These are phyloP conservation scores for Drosophila neotestacea DNA, from an alignment of 2,888 invertebrate species.

Conservation along the genomic window DNA sequence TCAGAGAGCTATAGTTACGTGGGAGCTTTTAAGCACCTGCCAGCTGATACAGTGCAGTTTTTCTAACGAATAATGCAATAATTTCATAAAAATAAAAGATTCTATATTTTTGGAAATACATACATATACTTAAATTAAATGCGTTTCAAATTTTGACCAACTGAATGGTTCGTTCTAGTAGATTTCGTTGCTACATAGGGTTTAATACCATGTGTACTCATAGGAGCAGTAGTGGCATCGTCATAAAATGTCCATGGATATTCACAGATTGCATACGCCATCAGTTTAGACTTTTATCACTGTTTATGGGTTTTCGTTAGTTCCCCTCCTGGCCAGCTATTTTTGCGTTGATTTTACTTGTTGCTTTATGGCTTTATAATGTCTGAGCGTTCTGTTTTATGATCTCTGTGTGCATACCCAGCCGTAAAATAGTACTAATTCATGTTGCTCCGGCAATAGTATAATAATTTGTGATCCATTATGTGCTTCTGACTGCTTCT, in stretches of 20 bases:
- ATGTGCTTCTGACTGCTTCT: constrained; percentile 1
- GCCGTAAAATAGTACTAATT: constrained; percentile 64
- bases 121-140: neutral
- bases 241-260: constrained; percentile 55
- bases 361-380: constrained; percentile 80
- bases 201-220: constrained; percentile 3
- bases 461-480: constrained; percentile 39
- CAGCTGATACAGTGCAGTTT: constrained; percentile 60
- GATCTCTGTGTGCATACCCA: constrained; percentile 57
- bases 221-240: constrained; percentile 6
- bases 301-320: constrained; percentile 19
- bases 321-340: constrained; percentile 45
- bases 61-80: constrained; percentile 36
- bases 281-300: constrained; percentile 53
- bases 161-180: too few relatives aligned
- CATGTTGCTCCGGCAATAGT: constrained; percentile 38
- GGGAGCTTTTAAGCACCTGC: constrained; percentile 67
- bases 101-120: constrained; percentile 11
- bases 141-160: neutral
- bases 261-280: constrained; percentile 25
- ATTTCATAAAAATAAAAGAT: constrained; percentile 14
- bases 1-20: constrained; percentile 31
- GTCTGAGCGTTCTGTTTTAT: constrained; percentile 74
- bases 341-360: constrained; percentile 65
- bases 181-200: neutral